These are phyloP conservation scores for Neodiprion fabricii DNA, from an alignment of 1,140 invertebrate species.

Conservation along the genomic window DNA sequence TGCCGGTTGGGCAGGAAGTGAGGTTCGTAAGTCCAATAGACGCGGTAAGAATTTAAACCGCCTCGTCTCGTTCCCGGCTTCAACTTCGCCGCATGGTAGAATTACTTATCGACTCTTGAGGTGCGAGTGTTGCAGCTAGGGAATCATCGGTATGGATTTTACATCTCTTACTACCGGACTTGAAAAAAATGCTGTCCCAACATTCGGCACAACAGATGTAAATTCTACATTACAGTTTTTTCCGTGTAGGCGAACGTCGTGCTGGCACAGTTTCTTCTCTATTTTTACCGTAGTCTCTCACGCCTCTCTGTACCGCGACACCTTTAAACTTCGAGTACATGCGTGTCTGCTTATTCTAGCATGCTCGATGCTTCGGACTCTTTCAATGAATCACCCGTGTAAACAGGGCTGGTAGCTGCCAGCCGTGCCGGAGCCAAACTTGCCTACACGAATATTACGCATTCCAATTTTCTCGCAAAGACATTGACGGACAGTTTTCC, in stretches of 20 bases:
- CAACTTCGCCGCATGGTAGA: too few species aligned
- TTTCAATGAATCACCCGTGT: background rate
- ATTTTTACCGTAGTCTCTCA: background rate
- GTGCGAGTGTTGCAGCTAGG: too few species aligned
- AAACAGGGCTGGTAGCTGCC: background rate
- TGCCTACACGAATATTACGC: background rate
- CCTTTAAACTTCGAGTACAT: too few species aligned
- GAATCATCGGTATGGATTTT: too few species aligned
- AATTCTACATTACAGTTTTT: background rate
- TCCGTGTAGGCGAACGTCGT: background rate
- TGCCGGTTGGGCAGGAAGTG: background rate
- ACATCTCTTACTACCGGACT: too few species aligned
- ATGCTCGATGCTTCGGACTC: background rate
- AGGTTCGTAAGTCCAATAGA: background rate
- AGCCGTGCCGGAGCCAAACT: background rate
- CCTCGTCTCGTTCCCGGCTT: background rate
- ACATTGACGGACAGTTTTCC: background rate
- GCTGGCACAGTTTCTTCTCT: background rate
- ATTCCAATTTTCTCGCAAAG: background rate
- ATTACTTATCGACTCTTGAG: too few species aligned
- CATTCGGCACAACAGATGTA: too few species aligned
- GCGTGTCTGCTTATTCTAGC: too few species aligned
- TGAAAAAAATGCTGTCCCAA: too few species aligned
- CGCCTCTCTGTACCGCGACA: background rate
- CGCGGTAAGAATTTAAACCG: background rate